Percentiles rank a stretch among this genome's conserved stretches.
These are phyloP conservation scores for Threskiornis aethiopicus DNA, from an alignment of 2,797 vertebrate genomes.

Conservation along the genomic window DNA sequence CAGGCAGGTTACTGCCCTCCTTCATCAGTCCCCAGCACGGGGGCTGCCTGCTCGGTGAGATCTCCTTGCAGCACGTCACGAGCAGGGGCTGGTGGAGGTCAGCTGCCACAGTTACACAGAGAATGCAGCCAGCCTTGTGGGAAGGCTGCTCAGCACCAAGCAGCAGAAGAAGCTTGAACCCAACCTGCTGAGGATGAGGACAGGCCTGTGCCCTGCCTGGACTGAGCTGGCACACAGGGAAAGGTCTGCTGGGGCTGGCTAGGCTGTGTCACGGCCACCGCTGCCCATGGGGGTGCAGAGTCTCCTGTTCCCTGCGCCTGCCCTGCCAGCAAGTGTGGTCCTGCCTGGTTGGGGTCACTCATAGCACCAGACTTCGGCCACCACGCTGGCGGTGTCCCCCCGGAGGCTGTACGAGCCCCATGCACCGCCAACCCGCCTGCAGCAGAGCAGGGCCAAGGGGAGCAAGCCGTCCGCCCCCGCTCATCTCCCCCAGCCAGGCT, in stretches of 20 bases:
- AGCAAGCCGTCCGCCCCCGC: accelerated
- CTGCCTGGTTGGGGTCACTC: background rate
- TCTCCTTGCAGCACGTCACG: no score
- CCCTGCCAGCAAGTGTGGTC: background rate
- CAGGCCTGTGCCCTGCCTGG: background rate
- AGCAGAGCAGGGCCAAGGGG: background rate
- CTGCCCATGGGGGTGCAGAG: background rate
- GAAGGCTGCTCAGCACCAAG: background rate
- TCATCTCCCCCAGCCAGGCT: background rate
- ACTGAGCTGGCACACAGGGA: background rate
- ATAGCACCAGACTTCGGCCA: background rate
- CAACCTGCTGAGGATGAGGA: background rate
- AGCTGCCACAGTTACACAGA: background rate
- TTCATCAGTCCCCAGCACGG: background rate
- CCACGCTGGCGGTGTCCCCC: accelerated
- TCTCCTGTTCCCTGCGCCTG: background rate
- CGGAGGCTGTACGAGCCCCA: accelerated
- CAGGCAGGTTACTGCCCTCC: background rate
- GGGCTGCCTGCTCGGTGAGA: background rate
- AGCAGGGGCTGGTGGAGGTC: background rate
- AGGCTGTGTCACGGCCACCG: background rate
- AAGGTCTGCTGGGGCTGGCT: background rate
- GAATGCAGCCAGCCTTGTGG: background rate
- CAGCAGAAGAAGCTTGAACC: background rate
- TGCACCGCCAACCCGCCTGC: accelerated